These are phyloP conservation scores for Syrphus vitripennis DNA, from an alignment of 2,888 invertebrate species.

Conservation along the genomic window DNA sequence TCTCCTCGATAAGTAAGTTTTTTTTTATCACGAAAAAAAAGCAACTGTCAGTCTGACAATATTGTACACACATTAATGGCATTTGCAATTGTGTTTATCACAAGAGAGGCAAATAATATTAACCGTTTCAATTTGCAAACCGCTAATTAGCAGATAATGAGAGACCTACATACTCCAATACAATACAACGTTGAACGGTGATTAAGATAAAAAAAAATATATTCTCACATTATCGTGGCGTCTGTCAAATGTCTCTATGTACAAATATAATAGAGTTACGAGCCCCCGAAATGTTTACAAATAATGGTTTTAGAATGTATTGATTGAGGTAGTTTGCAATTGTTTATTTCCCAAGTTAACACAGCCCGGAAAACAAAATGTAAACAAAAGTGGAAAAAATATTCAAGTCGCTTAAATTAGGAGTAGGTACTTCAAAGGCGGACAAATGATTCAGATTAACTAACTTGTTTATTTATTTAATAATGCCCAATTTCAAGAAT, in stretches of 20 bases:
- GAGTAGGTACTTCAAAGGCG: background rate
- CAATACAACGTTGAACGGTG: background rate
- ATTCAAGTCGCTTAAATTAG: background rate
- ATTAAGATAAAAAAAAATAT: background rate
- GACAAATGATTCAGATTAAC: background rate
- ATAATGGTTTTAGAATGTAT: background rate
- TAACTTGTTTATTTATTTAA: no score
- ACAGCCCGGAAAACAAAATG: background rate
- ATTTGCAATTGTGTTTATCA: constrained; percentile 18
- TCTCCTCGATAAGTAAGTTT: background rate
- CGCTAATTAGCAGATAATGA: constrained; percentile 14
- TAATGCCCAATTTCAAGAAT: no score
- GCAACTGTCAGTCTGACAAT: constrained; percentile 16
- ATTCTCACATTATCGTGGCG: background rate
- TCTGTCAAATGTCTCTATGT: background rate
- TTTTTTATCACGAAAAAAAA: background rate
- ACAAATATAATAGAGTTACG: background rate
- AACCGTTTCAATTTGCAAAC: constrained; percentile 23
- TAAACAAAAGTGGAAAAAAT: background rate
- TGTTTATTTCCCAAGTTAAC: background rate
- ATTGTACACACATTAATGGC: background rate
- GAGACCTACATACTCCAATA: background rate
- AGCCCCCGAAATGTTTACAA: background rate
- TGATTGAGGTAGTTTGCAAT: background rate
- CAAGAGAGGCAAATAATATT: background rate